These are phyloP conservation scores for Pollimyrus isidori DNA, from an alignment of 2,113 vertebrate species.

Conservation along the genomic window DNA sequence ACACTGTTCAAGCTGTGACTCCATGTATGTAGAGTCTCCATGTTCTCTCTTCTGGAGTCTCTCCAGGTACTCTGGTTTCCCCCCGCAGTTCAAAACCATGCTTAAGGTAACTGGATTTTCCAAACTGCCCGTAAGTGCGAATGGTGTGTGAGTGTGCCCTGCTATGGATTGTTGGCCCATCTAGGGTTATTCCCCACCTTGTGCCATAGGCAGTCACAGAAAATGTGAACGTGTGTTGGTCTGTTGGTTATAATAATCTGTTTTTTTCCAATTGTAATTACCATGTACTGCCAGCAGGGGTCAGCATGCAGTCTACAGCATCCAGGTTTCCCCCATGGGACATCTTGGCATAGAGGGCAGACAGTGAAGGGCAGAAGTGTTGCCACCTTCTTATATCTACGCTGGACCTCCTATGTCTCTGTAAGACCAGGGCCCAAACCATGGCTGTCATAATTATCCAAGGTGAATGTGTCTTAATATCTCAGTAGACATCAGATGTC, in stretches of 20 bases:
- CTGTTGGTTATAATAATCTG: background rate
- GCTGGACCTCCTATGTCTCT: background rate
- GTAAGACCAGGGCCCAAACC: background rate
- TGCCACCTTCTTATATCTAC: background rate
- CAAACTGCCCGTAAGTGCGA: background rate
- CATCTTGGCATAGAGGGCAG: background rate
- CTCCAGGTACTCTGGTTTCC: no score
- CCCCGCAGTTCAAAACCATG: background rate
- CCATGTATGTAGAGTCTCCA: no score
- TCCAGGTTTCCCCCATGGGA: background rate
- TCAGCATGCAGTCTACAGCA: background rate
- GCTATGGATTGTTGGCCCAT: background rate
- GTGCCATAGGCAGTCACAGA: background rate
- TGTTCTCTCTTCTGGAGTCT: no score
- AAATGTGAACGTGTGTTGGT: background rate
- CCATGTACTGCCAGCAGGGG: background rate
- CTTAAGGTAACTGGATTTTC: background rate
- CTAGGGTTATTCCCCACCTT: background rate
- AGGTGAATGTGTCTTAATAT: background rate
- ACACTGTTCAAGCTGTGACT: background rate
- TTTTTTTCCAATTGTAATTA: background rate
- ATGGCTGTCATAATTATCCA: background rate
- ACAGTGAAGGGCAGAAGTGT: background rate
- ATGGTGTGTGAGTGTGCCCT: background rate
- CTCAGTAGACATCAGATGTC: background rate